These are phyloP conservation scores for Spicauda simplicius DNA, from an alignment of 2,888 invertebrate species.

Conservation along the genomic window DNA sequence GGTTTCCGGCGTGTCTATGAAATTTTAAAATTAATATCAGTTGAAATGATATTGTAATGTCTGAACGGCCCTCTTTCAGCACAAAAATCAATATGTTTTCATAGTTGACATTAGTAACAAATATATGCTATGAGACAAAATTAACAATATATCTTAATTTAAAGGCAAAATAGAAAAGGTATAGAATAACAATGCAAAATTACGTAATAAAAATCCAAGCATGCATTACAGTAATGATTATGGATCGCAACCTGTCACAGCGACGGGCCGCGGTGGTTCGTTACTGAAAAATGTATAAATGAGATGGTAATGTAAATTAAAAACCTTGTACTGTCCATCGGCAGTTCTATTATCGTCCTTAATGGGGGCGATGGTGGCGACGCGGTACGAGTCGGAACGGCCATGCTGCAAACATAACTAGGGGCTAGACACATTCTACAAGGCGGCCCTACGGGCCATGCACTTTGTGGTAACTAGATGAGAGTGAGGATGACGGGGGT, in stretches of 20 bases:
- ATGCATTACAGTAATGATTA: constrained; percentile 42
- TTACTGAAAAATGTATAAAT: constrained; percentile 42
- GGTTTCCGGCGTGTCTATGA: constrained; percentile 92
- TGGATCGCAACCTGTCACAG: constrained; percentile 38
- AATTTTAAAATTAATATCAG: constrained; percentile 50
- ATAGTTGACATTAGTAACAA: constrained; percentile 13
- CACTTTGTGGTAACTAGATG: constrained; percentile 57
- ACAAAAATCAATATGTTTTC: constrained; percentile 18
- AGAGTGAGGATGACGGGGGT: constrained; percentile 56
- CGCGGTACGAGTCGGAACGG: constrained; percentile 98
- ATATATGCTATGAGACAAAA: constrained; percentile 15
- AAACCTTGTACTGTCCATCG: constrained; percentile 96
- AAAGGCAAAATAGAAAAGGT: constrained; percentile 18
- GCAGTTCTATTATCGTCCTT: constrained; percentile 98
- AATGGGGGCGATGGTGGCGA: constrained; percentile 96
- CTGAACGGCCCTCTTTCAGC: constrained; percentile 35
- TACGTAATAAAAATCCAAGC: constrained; percentile 41
- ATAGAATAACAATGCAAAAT: constrained; percentile 27
- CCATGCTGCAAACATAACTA: constrained; percentile 92
- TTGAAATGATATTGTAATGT: constrained; percentile 1
- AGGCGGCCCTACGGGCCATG: constrained; percentile 79
- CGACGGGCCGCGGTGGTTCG: constrained; percentile 40
- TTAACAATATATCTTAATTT: background rate
- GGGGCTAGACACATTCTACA: constrained; percentile 83
- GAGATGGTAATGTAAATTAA: constrained; percentile 76